These are phyloP conservation scores for Anisognathus igniventris DNA, from an alignment of 2,797 vertebrate species.

Conservation along the genomic window DNA sequence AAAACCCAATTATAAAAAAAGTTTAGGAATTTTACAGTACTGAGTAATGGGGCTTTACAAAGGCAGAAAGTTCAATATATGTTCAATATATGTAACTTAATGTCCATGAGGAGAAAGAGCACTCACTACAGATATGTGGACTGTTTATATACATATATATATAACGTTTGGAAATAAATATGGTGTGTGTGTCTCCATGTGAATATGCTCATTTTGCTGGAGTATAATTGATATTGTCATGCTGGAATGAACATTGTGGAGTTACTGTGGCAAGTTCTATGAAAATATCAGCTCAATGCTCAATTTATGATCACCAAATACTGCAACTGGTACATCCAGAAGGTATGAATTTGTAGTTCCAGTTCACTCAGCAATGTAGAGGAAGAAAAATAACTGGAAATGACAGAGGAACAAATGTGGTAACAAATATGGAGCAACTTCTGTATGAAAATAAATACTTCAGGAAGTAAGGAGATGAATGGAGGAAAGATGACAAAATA, in stretches of 20 bases:
- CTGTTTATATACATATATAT: background rate
- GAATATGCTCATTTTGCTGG: background rate
- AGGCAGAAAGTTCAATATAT: background rate
- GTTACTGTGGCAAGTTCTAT: background rate
- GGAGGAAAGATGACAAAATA: background rate
- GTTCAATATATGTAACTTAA: background rate
- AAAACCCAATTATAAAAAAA: background rate
- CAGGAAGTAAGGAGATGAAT: background rate
- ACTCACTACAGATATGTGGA: background rate
- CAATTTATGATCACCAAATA: background rate
- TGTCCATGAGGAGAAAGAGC: background rate
- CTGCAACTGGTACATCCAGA: background rate
- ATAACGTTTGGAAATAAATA: background rate
- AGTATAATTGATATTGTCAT: background rate
- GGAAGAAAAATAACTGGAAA: background rate
- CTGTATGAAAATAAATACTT: background rate
- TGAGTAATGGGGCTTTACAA: background rate
- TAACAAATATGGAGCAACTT: background rate
- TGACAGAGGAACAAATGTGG: background rate
- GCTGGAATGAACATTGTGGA: background rate
- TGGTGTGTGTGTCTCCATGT: background rate
- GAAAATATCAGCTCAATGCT: background rate
- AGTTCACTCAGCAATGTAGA: background rate
- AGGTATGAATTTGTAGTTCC: background rate
- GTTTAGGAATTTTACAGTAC: background rate